Base-by-base conservation (phyloP, 1,140 invertebrate genomes). In the Drosophila ambigua region DNA sequence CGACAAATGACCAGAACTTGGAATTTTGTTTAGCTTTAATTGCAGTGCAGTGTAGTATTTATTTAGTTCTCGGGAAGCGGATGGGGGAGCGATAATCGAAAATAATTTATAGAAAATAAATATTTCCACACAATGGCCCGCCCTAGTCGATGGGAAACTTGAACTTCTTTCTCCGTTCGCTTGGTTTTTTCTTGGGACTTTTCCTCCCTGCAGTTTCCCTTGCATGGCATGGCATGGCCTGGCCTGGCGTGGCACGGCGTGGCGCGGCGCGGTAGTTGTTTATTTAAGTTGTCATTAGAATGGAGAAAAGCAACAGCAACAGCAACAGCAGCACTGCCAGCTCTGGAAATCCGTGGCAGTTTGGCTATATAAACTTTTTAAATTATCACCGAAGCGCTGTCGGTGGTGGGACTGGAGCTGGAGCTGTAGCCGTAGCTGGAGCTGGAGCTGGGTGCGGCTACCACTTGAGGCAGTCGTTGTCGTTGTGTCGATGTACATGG, bases 41-140 rank as follows among this genome's bases (percentile, higher is more conserved):
- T 88, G 82, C 82, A 72, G 52, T 44, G 26, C 62, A 44, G 24
- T 68, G 49, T 5, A 13, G 35, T 80, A 77, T 80, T 85, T 84
- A 73, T 67, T 85, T 73, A 73, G 69, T 74, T 63, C 59, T 23
- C 39, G 15, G 39, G 48, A 13, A 45, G 11, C 9, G 31, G 35
- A 26, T 26, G 16, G 41, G 26, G 41, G 3, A 44, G 43, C 74
- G 78, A 85, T 87, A 85, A 88, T 87, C 78, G 74, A 87, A 87
- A 87, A 88, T 87, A 87, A 87, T 82, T 88, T 87, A 87, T 87
- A 88, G 82, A 79, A 87, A 87, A 87, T 87, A 87, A 87, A 87
- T 87, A 87, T 82, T 82, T 87, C 78, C 78, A 79, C 82, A 88
- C 83, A 74, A 74, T 50, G 52, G 26, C 60, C 77, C 59, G 64